phyloP scores from a whole-genome alignment of 2,797 vertebrate species.

The Harpagifer antarcticus region DNA sequence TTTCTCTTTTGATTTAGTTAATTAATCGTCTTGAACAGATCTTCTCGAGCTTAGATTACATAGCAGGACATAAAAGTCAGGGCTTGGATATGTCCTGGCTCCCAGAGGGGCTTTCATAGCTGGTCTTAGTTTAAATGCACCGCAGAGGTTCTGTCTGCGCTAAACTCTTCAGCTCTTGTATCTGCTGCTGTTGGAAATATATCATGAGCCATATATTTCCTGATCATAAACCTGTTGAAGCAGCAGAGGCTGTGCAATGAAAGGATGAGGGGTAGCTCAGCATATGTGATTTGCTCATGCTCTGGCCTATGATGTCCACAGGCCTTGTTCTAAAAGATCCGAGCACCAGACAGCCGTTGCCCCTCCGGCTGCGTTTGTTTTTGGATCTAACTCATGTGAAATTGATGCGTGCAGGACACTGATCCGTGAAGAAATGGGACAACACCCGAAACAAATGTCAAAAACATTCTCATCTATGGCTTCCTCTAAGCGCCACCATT shows the following conservation, averaged over 20 bases:
- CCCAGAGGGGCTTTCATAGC: slow-evolving; percentile 32
- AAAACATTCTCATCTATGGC: slow-evolving; percentile 67
- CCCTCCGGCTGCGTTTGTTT: slow-evolving; percentile 70
- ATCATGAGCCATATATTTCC: slow-evolving; percentile 29
- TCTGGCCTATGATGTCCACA: slow-evolving; percentile 57
- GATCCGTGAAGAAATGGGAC: slow-evolving; percentile 79
- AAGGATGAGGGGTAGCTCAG: slow-evolving; percentile 13
- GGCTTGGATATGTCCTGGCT: slow-evolving; percentile 24
- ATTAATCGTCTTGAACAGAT: slow-evolving; percentile 74
- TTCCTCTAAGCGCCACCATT: slow-evolving; percentile 47
- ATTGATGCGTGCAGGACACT: slow-evolving; percentile 78
- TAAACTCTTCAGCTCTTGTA: slow-evolving; percentile 23
- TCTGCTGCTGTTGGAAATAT: slow-evolving; percentile 27
- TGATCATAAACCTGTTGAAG: slow-evolving; percentile 55
- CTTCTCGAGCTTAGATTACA: slow-evolving; percentile 62
- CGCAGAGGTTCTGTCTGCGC: slow-evolving; percentile 46
- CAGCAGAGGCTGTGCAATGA: slow-evolving; percentile 7
- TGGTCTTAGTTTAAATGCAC: slow-evolving; percentile 46
- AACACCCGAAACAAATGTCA: slow-evolving; percentile 79
- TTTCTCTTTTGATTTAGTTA: slow-evolving; percentile 81
- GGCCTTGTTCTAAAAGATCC: slow-evolving; percentile 67
- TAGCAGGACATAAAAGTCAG: slow-evolving; percentile 59
- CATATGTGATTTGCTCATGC: slow-evolving; percentile 52
- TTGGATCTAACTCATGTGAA: slow-evolving; percentile 77
- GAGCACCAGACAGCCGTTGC: slow-evolving; percentile 57